Base-by-base conservation (phyloP, 2,797 vertebrate species). In the Florisuga fusca region DNA sequence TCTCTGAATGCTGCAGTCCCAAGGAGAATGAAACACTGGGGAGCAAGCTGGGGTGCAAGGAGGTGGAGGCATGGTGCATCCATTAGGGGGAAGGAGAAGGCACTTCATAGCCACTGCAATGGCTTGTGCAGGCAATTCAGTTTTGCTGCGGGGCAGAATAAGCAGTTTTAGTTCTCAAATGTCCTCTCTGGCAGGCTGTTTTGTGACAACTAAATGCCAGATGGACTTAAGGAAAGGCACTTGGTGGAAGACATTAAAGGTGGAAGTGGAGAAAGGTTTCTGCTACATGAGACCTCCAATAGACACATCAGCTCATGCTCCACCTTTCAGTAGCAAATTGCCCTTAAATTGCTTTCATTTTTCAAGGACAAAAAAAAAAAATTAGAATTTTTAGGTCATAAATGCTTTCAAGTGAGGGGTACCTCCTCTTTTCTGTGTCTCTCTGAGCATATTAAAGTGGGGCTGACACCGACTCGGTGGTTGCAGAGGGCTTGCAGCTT, bases 81-180 rank as follows among this genome's bases (percentile, higher is more conserved):
- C 0, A 0, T 41, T 21, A 8, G 6, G n/a, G 55, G 38, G 21
- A 41, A 75, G 57, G 46, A 68, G 74, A 34, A 87, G 27, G 21
- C 0, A 0, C 18, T 72, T 68, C 0, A 0, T 13, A 41, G 58
- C n/a, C 27, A 36, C 61, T 53, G 74, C 2, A 1, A 15, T 21
- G 84, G 66, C 57, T 19, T 1, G 6, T 23, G 41, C 41, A 57
- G 31, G 53, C 20, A 27, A 17, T 33, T 13, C 7, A 2, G n/a
- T 91, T 87, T 71, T 2, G 3, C 57, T 75, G 86, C 3, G 1
- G 34, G 54, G 80, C 43, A 75, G 76, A 81, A 67, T 4, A 14
- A 84, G 27, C 38, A 21, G 38, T 23, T 63, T 48, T 6, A 27
- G 14, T 73, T 73, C 72, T 46, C 45, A 26, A 0, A 22, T 41